Percentiles rank a stretch among this genome's conserved stretches.
phyloP scores from a whole-genome alignment of 2,888 invertebrate species.

The Morinoia aosen region DNA sequence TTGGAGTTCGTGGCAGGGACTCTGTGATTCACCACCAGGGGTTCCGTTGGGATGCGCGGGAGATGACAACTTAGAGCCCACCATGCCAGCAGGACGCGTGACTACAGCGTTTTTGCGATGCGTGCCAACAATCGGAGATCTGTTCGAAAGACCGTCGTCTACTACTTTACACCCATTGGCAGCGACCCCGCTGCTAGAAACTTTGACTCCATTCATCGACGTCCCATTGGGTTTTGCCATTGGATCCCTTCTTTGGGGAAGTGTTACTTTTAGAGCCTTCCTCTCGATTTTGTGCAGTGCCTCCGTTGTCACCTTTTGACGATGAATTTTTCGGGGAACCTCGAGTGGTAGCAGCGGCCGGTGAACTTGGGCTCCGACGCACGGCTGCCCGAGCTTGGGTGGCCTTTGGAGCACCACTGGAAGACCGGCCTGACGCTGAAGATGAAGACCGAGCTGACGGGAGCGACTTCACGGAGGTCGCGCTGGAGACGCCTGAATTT shows the following conservation, averaged over 20 bases:
- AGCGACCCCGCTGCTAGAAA: background rate
- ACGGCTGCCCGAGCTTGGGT: background rate
- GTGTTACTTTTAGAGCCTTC: background rate
- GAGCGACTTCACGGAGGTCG: slow-evolving; percentile 61
- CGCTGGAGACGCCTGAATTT: slow-evolving; percentile 61
- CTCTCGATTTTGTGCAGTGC: background rate
- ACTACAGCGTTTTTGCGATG: slow-evolving; percentile 36
- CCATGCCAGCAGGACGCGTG: background rate
- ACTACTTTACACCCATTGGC: background rate
- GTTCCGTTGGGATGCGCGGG: background rate
- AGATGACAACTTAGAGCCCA: background rate
- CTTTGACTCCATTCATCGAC: background rate
- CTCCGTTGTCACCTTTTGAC: background rate
- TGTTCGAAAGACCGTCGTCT: background rate
- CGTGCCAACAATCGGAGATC: background rate
- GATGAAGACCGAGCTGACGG: slow-evolving; percentile 46
- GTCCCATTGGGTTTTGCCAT: background rate
- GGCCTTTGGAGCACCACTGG: background rate
- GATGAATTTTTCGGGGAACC: background rate
- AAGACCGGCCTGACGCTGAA: slow-evolving; percentile 31
- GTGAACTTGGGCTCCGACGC: background rate
- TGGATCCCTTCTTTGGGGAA: background rate
- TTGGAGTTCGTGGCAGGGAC: background rate
- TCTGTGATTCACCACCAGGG: background rate
- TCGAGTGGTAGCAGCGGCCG: background rate